These are phyloP conservation scores for Eolophus roseicapilla DNA, from an alignment of 2,113 vertebrate species.

Conservation along the genomic window DNA sequence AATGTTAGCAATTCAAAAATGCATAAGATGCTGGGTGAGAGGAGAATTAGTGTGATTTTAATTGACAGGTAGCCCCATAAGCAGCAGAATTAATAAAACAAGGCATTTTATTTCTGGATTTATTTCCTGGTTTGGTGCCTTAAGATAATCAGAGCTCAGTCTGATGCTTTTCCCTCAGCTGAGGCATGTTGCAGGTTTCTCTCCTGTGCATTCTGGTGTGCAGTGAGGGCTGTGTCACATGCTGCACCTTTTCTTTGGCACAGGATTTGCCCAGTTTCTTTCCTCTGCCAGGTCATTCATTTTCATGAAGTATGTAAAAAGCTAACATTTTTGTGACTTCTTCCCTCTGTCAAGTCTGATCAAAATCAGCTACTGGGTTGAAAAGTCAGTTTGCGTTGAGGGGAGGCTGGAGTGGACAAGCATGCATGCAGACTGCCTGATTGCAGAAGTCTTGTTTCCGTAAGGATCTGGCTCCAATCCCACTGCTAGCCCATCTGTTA, in stretches of 20 bases:
- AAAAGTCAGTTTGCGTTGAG: background rate
- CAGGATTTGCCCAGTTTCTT: background rate
- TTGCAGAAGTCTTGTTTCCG: background rate
- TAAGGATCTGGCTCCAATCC: rapidly evolving
- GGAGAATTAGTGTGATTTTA: background rate
- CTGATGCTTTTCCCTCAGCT: background rate
- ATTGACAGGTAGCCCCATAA: background rate
- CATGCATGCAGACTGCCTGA: background rate
- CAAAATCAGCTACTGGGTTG: background rate
- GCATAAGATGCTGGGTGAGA: background rate
- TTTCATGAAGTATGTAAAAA: background rate
- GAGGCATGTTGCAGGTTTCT: background rate
- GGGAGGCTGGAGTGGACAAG: background rate
- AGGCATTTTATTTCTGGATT: background rate
- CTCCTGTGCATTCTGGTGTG: background rate
- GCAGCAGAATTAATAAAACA: background rate
- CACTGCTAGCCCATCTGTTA: background rate
- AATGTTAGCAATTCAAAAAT: background rate
- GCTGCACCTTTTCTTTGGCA: background rate
- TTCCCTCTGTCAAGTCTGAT: background rate
- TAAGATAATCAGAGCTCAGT: background rate
- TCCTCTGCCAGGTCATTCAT: background rate
- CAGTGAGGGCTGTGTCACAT: rapidly evolving
- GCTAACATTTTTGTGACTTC: background rate
- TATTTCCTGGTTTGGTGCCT: background rate